These are phyloP conservation scores for Bothrops jararaca DNA, from an alignment of 2,113 vertebrate species.

Conservation along the genomic window DNA sequence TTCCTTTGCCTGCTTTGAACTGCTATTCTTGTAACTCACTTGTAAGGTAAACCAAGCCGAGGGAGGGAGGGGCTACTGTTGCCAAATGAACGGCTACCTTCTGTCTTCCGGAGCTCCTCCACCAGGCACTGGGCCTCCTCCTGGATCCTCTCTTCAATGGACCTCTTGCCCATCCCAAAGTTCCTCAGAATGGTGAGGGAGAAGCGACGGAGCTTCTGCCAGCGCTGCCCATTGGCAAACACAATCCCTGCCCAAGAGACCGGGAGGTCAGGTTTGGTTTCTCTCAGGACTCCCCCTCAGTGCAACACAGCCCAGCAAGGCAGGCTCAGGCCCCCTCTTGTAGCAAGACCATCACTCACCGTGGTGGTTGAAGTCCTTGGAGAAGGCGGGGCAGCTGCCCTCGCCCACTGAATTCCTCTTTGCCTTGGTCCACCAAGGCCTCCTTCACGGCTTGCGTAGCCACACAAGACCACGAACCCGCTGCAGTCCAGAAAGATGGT, in stretches of 20 bases:
- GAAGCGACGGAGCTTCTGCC: slow-evolving; percentile 71
- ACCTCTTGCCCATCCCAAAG: slow-evolving; percentile 76
- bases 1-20: neutral
- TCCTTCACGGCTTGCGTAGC: slow-evolving; percentile 33
- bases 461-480: slow-evolving; percentile 34
- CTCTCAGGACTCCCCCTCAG: neutral
- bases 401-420: slow-evolving; percentile 39
- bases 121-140: slow-evolving; percentile 67
- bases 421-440: slow-evolving; percentile 33
- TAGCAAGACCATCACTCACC: slow-evolving; percentile 1
- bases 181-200: slow-evolving; percentile 68
- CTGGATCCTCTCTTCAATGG: slow-evolving; percentile 73
- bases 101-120: neutral
- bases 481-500: slow-evolving; percentile 26
- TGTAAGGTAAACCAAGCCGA: neutral
- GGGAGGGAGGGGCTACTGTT: neutral
- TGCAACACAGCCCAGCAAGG: neutral
- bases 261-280: neutral
- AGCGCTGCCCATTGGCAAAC: slow-evolving; percentile 65
- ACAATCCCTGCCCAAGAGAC: neutral
- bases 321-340: too few species aligned
- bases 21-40: neutral
- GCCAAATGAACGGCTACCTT: neutral
- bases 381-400: slow-evolving; percentile 26
- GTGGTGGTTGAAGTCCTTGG: slow-evolving; percentile 33